Base-by-base conservation (phyloP, 2,113 vertebrate species). In the Oryzias curvinotus region DNA sequence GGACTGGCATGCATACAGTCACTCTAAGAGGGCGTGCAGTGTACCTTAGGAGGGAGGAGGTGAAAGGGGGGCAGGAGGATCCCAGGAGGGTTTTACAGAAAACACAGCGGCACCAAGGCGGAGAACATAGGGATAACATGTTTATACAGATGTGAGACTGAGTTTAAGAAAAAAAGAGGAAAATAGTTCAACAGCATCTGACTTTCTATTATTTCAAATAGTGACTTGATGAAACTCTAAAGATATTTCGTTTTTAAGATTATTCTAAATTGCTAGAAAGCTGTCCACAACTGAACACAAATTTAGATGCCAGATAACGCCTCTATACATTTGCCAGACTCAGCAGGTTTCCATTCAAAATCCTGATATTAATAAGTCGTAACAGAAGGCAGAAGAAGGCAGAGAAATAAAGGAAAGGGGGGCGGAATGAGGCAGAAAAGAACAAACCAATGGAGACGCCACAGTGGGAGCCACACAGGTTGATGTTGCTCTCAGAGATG, bases 401-500 rank as follows among this genome's bases (percentile, higher is more conserved):
- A n/a, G 16, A 17, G 28, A 13, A 30, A 41, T 41, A 18, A 36
- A 16, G 23, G 15, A 23, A 16, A 42, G 15, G 4, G 7, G 19
- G 4, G 3, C 28, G 3, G 5, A 45, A 25, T 14, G 43, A 16
- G 14, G 19, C 23, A 52, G 26, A 46, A 25, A 15, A 12, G 7
- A 19, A 87, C 95, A 93, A 89, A 98, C 96, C 96, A 0, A 96
- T 95, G 62, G 96, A 98, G 28, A 98, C 91, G 0, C 96, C 96
- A 0, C 95, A 97, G 90, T 98, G 96, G 0, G 95, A 98, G 59
- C 95, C 96, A 2, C 94, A 95, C 18, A 98, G 93, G 73, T 98
- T 98, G 88, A 98, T 90, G 89, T 95, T 97, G 85, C 96, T 98
- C 77, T 97, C 95, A 0, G 96, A 98, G 88, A 98, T 97, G 83